phyloP scores from a whole-genome alignment of 2,113 vertebrate genomes.

The Neolamprologus tretocephalus region DNA sequence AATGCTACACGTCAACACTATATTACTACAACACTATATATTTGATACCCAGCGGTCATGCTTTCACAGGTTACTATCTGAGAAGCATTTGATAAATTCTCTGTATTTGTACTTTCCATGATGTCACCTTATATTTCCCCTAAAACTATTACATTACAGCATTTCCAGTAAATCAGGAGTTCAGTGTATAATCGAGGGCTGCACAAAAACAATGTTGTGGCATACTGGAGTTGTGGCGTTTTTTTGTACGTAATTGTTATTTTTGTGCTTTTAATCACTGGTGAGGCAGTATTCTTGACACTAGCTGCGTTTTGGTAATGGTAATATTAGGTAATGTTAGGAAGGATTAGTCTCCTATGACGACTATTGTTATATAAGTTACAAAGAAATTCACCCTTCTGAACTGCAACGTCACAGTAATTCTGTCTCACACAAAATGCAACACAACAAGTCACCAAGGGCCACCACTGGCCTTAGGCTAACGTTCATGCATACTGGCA shows the following conservation, averaged over 20 bases:
- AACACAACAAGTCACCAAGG: not conserved
- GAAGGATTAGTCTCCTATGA: not conserved
- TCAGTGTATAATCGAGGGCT: not conserved
- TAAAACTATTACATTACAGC: not conserved
- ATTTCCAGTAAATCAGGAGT: not conserved
- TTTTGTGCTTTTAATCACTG: not conserved
- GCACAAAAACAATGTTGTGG: not conserved
- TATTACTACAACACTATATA: no score
- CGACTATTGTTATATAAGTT: not conserved
- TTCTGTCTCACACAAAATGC: not conserved
- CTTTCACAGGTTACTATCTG: not conserved
- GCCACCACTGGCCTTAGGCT: not conserved
- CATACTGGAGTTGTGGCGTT: not conserved
- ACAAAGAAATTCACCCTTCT: not conserved
- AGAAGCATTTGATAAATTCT: not conserved
- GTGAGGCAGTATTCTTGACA: not conserved
- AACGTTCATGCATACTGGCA: not conserved
- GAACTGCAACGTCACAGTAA: not conserved
- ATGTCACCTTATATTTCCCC: not conserved
- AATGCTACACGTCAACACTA: not conserved
- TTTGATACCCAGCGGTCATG: not conserved
- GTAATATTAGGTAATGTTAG: not conserved
- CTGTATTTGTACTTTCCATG: not conserved
- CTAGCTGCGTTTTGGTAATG: not conserved
- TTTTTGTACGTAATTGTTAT: not conserved